A percentile compares a stretch with the other conserved stretches of the same genome.
These are phyloP conservation scores for Molossus molossus DNA, from an alignment of 2,797 vertebrate genomes.

Conservation along the genomic window DNA sequence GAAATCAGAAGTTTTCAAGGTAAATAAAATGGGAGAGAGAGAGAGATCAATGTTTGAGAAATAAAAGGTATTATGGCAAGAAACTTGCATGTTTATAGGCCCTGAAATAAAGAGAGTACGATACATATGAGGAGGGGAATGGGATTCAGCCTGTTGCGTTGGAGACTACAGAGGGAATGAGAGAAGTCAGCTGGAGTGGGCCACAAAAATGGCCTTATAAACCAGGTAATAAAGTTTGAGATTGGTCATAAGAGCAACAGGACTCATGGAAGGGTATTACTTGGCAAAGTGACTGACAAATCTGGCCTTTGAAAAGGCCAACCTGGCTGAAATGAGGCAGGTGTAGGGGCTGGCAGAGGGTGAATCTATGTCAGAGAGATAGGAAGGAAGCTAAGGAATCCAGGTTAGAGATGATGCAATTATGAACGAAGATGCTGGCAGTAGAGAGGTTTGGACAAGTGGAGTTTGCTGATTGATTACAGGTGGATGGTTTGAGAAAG, in stretches of 20 bases:
- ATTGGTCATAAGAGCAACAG: not conserved
- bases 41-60: not conserved
- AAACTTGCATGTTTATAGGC: not conserved
- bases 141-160: not conserved
- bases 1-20: not conserved
- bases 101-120: not conserved
- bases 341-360: not conserved
- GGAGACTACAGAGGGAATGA: not conserved
- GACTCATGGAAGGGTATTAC: not conserved
- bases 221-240: not conserved
- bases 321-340: not conserved
- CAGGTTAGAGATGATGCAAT: not conserved
- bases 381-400: not conserved
- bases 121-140: not conserved
- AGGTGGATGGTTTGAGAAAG: not conserved
- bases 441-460: not conserved
- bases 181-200: not conserved
- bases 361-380: too few species aligned
- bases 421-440: not conserved
- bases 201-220: not conserved
- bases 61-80: not conserved
- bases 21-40: constrained; percentile 12
- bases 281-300: not conserved
- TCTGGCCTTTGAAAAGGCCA: not conserved
- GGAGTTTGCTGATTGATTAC: not conserved